Evolutionary conservation across 2,888 invertebrate species (phyloP).

Genomic region (Cheilosia pagana): DNA sequence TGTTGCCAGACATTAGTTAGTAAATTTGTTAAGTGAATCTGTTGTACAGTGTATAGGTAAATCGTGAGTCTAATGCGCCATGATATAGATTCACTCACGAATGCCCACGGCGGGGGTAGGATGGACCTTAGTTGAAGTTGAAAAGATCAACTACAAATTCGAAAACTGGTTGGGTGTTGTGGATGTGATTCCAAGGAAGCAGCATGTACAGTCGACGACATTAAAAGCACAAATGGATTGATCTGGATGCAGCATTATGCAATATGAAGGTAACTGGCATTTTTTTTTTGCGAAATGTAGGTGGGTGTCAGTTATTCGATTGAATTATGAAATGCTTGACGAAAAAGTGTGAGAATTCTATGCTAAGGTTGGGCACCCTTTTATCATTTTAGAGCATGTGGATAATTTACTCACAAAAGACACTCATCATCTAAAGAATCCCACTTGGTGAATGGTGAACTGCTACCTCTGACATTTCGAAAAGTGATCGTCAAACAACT

Average conservation of each 20-base stretch:
- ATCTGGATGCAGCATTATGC: slow-evolving; percentile 58
- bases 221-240: slow-evolving; percentile 51
- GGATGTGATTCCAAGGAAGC: slow-evolving; percentile 22
- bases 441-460: not conserved
- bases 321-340: slow-evolving; percentile 2
- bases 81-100: slow-evolving; percentile 63
- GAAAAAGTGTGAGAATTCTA: slow-evolving; percentile 5
- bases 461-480: slow-evolving; percentile 37
- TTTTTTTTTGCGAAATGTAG: slow-evolving; percentile 43
- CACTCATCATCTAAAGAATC: not conserved
- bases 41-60: not conserved
- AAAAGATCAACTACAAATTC: slow-evolving; percentile 46
- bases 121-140: slow-evolving; percentile 45
- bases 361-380: no score
- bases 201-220: slow-evolving; percentile 31
- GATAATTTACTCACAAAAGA: not conserved
- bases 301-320: slow-evolving; percentile 20
- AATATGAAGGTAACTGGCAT: slow-evolving; percentile 36
- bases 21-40: slow-evolving; percentile 58
- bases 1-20: slow-evolving; percentile 9
- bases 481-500: slow-evolving; percentile 32
- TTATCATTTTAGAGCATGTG: not conserved
- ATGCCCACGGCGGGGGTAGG: slow-evolving; percentile 40
- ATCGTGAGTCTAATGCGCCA: slow-evolving; percentile 29
- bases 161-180: slow-evolving; percentile 60